These are phyloP conservation scores for Thaleichthys pacificus DNA, from an alignment of 2,797 vertebrate species.

Conservation along the genomic window DNA sequence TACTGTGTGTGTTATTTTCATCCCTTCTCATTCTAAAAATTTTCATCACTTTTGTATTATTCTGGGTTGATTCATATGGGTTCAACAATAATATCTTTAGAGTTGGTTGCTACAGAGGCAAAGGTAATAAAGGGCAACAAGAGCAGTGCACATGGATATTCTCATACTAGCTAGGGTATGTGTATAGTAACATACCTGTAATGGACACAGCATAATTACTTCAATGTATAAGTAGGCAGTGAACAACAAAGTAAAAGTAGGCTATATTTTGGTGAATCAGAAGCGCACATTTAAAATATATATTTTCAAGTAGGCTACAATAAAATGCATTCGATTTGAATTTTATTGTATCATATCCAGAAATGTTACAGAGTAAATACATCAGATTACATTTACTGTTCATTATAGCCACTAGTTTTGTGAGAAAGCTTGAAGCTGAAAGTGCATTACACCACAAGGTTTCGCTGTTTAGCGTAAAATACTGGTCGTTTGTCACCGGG, in stretches of 20 bases:
- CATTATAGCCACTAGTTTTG: background rate
- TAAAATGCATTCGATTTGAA: too few relatives aligned
- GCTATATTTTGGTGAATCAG: too few relatives aligned
- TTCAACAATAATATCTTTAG: background rate
- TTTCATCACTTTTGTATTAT: too few relatives aligned
- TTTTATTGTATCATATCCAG: too few relatives aligned
- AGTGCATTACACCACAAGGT: constrained; percentile 10
- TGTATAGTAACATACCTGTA: background rate
- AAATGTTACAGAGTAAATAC: too few relatives aligned
- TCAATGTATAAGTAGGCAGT: background rate
- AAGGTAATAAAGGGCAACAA: background rate
- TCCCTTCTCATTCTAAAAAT: too few relatives aligned
- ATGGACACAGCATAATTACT: background rate
- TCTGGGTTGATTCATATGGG: too few relatives aligned
- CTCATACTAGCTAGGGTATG: background rate
- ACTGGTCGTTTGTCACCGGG: background rate
- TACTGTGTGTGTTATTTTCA: too few relatives aligned
- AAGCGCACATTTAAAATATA: too few relatives aligned
- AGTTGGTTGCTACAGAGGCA: background rate
- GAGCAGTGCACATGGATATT: background rate
- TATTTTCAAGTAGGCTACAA: too few relatives aligned
- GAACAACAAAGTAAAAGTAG: background rate
- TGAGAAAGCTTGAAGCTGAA: background rate
- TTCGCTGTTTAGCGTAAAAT: constrained; percentile 28
- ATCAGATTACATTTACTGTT: too few relatives aligned